Base-by-base conservation (phyloP, 2,888 invertebrate genomes). In the Tridacna gigas region DNA sequence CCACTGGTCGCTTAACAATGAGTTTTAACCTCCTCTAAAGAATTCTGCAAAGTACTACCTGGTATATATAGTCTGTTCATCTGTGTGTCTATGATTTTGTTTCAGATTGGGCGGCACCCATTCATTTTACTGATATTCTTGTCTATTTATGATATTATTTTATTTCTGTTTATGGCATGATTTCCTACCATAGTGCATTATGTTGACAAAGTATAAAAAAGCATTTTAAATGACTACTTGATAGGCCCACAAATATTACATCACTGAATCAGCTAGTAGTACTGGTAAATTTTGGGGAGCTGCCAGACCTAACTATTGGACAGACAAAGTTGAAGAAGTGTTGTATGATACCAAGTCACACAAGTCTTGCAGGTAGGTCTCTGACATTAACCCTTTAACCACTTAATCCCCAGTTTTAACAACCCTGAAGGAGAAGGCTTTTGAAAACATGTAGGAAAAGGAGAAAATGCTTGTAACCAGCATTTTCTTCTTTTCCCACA, bases 281-380 rank as follows among this genome's bases (percentile, higher is more conserved):
- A 25, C 13, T 77, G 4, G 28, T 66, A 0, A 48, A 66, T 45
- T 51, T 25, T 28, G 51, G 20, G 25, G 77, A 66, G n/a, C 12
- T 25, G 45, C 77, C 67, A 20, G 51, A 45, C 0, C 18, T 26
- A 9, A 61, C 74, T n/a, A 18, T 26, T 65, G 77, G 48, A 11
- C 28, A 26, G 12, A 48, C 45, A 13, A 47, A 48, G 5, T 26
- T 77, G 1, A 65, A 65, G 51, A 48, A 77, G 15, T 26, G 48
- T 20, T 77, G 77, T 67, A 77, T 77, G 77, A 77, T 77, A 22
- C 77, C 77, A n/a, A 48, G 28, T n/a, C 65, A 51, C 13, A 77
- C 77, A n/a, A 20, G 22, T 13, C 20, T 26, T 18, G 77, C 77
- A 66, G 77, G 77, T 75, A 60, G 4, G 37, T 66, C 22, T 37